These are phyloP conservation scores for Polypedilum pembai DNA, from an alignment of 1,140 invertebrate genomes.

Conservation along the genomic window DNA sequence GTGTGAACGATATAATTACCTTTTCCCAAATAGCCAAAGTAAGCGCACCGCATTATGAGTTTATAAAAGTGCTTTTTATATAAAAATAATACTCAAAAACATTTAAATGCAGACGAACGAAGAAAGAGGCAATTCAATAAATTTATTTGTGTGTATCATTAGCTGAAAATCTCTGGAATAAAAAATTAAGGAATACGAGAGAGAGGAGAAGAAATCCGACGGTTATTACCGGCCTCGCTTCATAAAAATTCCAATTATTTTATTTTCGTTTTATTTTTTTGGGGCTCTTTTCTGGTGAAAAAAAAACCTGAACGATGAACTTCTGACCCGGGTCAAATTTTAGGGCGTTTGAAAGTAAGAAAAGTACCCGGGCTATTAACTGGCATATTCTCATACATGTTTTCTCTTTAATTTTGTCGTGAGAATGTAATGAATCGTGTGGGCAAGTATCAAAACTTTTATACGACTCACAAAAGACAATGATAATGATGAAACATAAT, in stretches of 20 bases:
- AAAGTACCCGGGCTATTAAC: neutral
- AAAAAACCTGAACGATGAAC: neutral
- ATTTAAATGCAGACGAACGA: neutral
- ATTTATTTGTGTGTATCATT: neutral
- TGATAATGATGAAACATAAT: neutral
- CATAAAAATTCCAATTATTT: constrained; percentile 6
- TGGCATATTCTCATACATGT: neutral
- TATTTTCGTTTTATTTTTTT: constrained; percentile 6
- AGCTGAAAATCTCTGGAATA: constrained; percentile 11
- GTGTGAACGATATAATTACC: constrained; percentile 12
- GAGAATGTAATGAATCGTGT: neutral
- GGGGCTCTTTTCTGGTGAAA: neutral
- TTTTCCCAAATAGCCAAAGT: too few relatives aligned
- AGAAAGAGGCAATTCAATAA: constrained; percentile 18
- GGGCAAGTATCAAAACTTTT: neutral
- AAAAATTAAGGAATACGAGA: neutral
- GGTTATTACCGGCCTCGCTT: neutral
- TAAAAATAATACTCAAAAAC: neutral
- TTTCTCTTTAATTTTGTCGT: neutral
- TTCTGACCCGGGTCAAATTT: constrained; percentile 4
- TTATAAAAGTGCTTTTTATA: neutral
- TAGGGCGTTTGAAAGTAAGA: constrained; percentile 4
- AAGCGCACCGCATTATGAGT: neutral
- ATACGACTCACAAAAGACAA: neutral
- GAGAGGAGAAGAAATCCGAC: neutral